A percentile compares a stretch with the other conserved stretches of the same genome.
phyloP scores from a whole-genome alignment of 2,888 invertebrate species.

The Heliconius erato region DNA sequence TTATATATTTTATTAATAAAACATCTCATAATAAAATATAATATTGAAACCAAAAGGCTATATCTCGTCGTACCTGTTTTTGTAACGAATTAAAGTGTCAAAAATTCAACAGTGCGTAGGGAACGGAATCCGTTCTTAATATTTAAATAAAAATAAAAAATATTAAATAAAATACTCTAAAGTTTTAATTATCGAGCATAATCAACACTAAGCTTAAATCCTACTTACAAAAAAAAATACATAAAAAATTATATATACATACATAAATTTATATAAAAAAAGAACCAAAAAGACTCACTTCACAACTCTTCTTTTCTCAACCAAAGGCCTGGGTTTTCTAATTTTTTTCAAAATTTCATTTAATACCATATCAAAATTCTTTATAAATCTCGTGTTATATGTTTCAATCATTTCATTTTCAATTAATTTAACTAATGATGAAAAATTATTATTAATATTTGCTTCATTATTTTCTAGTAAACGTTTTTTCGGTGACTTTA shows the following conservation, averaged over 20 bases:
- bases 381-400: conserved; percentile 33
- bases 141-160: no score
- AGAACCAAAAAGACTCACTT: conserved; percentile 61
- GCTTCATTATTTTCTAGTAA: conserved; percentile 12
- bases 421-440: conserved; percentile 69
- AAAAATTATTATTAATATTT: conserved; percentile 52
- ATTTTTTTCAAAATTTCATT: conserved; percentile 60
- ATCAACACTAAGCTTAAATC: no score
- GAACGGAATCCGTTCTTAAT: no score
- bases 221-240: no score
- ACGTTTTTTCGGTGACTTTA: conserved; percentile 60
- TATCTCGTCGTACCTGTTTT: no score
- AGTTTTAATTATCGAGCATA: no score
- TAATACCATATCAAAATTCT: conserved; percentile 53
- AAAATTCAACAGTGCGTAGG: no score
- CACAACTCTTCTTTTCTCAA: conserved; percentile 68
- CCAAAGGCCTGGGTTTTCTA: conserved; percentile 68
- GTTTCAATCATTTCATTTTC: conserved; percentile 62
- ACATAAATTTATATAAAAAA: neutral
- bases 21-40: no score
- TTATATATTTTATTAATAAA: no score
- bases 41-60: no score
- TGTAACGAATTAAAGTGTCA: no score
- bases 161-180: no score
- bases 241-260: neutral